Conservation (phyloP, 2,113 vertebrate species). For the Rhinolophus ferrumequinum region DNA sequence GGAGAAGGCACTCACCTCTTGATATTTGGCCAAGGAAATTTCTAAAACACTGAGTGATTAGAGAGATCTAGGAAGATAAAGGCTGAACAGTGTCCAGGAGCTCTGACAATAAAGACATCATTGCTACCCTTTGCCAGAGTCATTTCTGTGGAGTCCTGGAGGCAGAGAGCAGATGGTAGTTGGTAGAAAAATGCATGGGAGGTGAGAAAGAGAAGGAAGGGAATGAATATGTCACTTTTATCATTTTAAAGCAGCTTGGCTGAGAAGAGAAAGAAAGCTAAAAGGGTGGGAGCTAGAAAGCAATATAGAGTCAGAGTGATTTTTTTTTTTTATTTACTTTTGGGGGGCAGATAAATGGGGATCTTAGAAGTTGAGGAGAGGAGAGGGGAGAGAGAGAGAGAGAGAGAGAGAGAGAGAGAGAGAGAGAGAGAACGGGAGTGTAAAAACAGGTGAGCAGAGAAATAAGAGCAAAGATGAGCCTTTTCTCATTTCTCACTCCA, state of each 20-base stretch:
- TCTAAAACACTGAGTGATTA: not conserved
- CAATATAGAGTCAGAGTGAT: not conserved
- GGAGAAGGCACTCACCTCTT: not conserved
- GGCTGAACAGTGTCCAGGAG: not conserved
- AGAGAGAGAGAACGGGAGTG: not conserved
- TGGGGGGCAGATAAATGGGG: not conserved
- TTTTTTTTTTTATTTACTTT: constrained; percentile 21
- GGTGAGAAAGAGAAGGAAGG: not conserved
- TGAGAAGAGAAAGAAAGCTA: not conserved
- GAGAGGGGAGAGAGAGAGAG: rapidly evolving
- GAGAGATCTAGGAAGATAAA: not conserved
- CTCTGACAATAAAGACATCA: not conserved
- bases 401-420: rapidly evolving
- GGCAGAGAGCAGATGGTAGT: not conserved
- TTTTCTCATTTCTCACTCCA: not conserved
- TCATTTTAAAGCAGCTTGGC: not conserved
- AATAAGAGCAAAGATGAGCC: rapidly evolving
- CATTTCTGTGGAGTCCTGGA: not conserved
- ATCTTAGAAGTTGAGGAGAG: not conserved
- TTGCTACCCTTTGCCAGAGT: not conserved
- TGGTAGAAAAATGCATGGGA: not conserved
- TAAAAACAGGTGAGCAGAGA: too few species aligned
- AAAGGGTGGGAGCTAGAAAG: not conserved
- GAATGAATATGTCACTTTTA: not conserved
- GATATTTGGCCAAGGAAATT: not conserved